phyloP scores from a whole-genome alignment of 1,140 invertebrate genomes.

The Sinella curviseta region DNA sequence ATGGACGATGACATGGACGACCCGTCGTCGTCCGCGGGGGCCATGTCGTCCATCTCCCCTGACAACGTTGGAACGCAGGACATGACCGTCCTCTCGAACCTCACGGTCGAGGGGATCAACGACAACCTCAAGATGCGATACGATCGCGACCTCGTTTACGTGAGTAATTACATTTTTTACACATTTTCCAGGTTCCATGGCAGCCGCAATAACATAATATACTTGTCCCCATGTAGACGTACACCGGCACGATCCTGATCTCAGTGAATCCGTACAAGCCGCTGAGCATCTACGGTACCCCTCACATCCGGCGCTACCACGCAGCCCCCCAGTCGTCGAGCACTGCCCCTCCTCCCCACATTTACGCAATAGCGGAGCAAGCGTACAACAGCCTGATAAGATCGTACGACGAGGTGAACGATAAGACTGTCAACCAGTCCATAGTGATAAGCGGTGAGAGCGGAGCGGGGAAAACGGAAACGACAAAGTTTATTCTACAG shows the following conservation, averaged over 20 bases:
- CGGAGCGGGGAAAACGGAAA: constrained; percentile 96
- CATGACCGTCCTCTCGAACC: constrained; percentile 91
- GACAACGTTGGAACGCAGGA: constrained; percentile 57
- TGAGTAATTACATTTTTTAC: constrained; percentile 59
- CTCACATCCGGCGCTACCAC: constrained; percentile 67
- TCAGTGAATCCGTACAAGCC: constrained; percentile 92
- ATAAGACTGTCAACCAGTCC: constrained; percentile 67
- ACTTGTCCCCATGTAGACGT: constrained; percentile 71
- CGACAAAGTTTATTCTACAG: constrained; percentile 91
- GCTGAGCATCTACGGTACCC: constrained; percentile 81
- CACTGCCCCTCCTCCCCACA: constrained; percentile 64
- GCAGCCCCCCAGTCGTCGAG: constrained; percentile 60
- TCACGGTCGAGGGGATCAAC: constrained; percentile 89
- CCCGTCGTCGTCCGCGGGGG: too few species aligned
- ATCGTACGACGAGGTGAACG: constrained; percentile 59
- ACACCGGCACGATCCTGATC: constrained; percentile 89
- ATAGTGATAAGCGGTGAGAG: constrained; percentile 97
- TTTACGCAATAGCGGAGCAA: constrained; percentile 85
- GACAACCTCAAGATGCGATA: constrained; percentile 83
- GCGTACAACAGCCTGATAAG: constrained; percentile 66
- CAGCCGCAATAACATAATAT: too few species aligned
- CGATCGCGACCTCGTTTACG: constrained; percentile 82
- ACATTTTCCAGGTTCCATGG: constrained; percentile 32
- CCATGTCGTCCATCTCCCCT: too few species aligned
- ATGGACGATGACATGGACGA: too few species aligned